Base-by-base conservation (phyloP, 2,797 vertebrate genomes). In the Fistularia tabacaria region DNA sequence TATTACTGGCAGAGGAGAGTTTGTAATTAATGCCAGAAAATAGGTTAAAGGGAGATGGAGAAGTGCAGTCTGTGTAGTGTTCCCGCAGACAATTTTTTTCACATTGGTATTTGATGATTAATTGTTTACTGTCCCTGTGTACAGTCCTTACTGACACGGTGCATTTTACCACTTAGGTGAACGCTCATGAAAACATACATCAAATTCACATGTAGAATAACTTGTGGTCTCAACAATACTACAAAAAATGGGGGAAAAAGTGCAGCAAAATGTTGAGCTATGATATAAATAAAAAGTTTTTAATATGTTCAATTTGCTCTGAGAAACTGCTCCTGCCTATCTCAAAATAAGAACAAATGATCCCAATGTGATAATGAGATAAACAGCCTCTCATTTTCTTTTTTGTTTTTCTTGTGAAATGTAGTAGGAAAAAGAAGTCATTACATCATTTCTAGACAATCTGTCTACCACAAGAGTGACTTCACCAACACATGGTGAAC, bases 281-380 rank as follows among this genome's bases (percentile, higher is more conserved):
- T 60, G 12, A 66, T 9, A 10, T 7, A 11, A 48, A 38, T 8
- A 37, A 46, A 14, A 49, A 15, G 40, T 39, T 38, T 44, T 49
- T 64, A 57, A 57, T 62, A 52, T 57, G 15, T 55, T 69, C 47
- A 54, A 73, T 62, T 66, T 54, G 36, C 44, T 45, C 41, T 59
- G 51, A 63, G 52, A 65, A 57, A 72, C n/a, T 47, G 46, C 42
- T 59, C 54, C 65, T 58, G 57, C 54, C 72, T 69, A 73, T 83
- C 66, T 71, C 47, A 12, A 43, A 64, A 57, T 58, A 58, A 38
- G 36, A 44, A 45, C 49, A 12, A 45, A 55, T 54, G 8, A 49
- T 46, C 12, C 49, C 64, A 71, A 82, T 72, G 68, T 77, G 76
- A 77, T 78, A 74, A 86, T 81, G 56, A 74, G 12, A 76, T 70